phyloP scores from a whole-genome alignment of 2,888 invertebrate species.

The Campopleginae sp. region DNA sequence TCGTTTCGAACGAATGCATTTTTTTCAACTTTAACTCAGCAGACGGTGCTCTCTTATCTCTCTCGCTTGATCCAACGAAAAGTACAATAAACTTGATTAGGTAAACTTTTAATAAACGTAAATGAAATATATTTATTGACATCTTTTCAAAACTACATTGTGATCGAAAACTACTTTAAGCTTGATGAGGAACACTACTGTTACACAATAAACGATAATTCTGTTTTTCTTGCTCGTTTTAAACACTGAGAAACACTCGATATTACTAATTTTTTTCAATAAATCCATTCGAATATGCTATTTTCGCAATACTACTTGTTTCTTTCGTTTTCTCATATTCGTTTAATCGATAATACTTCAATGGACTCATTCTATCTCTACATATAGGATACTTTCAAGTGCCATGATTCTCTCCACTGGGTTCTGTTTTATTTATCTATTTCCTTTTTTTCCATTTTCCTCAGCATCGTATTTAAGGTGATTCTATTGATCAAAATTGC shows the following conservation, averaged over 20 bases:
- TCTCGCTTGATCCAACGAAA: slow-evolving; percentile 5
- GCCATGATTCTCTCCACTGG: slow-evolving; percentile 13
- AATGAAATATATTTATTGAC: slow-evolving; percentile 67
- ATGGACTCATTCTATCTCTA: slow-evolving; percentile 49
- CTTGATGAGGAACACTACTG: slow-evolving; percentile 52
- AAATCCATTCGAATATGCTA: slow-evolving; percentile 60
- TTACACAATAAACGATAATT: slow-evolving; percentile 57
- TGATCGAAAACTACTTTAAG: slow-evolving; percentile 40
- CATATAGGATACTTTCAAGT: slow-evolving; percentile 59
- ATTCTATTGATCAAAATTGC: neutral
- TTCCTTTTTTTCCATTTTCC: slow-evolving; percentile 11
- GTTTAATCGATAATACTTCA: slow-evolving; percentile 63
- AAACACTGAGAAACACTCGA: slow-evolving; percentile 54
- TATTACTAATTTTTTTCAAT: slow-evolving; percentile 43
- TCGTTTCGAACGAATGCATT: neutral
- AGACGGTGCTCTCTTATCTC: neutral
- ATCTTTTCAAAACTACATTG: slow-evolving; percentile 56
- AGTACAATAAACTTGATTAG: slow-evolving; percentile 12
- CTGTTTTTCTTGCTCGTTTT: slow-evolving; percentile 20
- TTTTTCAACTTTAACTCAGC: neutral
- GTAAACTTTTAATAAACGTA: slow-evolving; percentile 19
- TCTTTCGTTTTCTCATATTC: slow-evolving; percentile 24
- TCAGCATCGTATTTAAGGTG: neutral
- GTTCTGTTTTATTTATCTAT: slow-evolving; percentile 1
- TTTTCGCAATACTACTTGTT: slow-evolving; percentile 36